Evolutionary conservation across 2,888 invertebrate species (phyloP).

Genomic region (Graphium colonna): DNA sequence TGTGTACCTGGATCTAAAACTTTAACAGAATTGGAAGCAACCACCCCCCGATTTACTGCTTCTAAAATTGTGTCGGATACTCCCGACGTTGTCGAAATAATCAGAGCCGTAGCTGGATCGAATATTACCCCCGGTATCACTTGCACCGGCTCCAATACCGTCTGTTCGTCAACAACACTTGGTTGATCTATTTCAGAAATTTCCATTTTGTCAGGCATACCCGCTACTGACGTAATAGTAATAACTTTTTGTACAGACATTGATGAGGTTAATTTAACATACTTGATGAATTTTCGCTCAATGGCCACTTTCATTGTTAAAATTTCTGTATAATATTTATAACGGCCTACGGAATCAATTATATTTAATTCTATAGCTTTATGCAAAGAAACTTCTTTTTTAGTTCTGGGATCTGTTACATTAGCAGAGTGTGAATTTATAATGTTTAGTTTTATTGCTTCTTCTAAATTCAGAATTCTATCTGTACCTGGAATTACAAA

Average conservation of each 20-base stretch:
- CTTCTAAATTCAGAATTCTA: slow-evolving; percentile 89
- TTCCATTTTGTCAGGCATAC: slow-evolving; percentile 86
- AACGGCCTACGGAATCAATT: slow-evolving; percentile 89
- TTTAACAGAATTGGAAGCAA: slow-evolving; percentile 84
- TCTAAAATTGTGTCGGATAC: slow-evolving; percentile 85
- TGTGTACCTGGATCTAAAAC: slow-evolving; percentile 86
- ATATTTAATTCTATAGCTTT: slow-evolving; percentile 89
- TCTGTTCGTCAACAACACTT: slow-evolving; percentile 50
- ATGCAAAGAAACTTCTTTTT: slow-evolving; percentile 83
- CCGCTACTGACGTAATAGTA: slow-evolving; percentile 86
- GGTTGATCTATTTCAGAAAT: slow-evolving; percentile 73
- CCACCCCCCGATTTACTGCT: slow-evolving; percentile 87
- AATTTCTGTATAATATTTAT: slow-evolving; percentile 73
- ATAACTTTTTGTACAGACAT: slow-evolving; percentile 81
- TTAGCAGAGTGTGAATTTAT: slow-evolving; percentile 91
- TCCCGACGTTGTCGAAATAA: slow-evolving; percentile 86
- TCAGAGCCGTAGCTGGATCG: slow-evolving; percentile 87
- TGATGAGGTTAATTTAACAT: slow-evolving; percentile 74
- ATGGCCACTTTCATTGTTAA: slow-evolving; percentile 89
- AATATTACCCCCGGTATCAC: slow-evolving; percentile 87
- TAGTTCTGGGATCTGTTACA: slow-evolving; percentile 88
- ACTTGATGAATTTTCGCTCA: slow-evolving; percentile 80
- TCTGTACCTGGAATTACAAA: slow-evolving; percentile 94
- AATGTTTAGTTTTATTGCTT: slow-evolving; percentile 91
- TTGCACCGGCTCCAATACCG: slow-evolving; percentile 84